Evolutionary conservation across 1,140 invertebrate species (phyloP).

Genomic region (Dreissena rostriformis): DNA sequence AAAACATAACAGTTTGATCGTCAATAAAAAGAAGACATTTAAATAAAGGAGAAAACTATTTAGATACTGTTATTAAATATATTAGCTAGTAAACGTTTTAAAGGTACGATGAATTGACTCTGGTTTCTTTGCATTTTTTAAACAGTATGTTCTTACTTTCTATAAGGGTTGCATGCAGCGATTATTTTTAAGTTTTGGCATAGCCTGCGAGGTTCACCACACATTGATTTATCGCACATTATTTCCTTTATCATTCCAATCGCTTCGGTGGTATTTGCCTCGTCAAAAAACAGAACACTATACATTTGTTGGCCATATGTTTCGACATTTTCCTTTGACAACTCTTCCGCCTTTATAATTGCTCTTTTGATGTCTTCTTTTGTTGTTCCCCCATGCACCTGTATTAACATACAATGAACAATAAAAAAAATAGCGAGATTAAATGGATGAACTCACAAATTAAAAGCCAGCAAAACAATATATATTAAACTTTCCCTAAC

Average conservation of each 20-base stretch:
- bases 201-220: conserved; percentile 58
- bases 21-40: neutral
- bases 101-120: too few relatives aligned
- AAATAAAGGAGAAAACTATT: too few relatives aligned
- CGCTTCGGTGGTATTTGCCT: conserved; percentile 76
- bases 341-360: conserved; percentile 61
- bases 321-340: conserved; percentile 62
- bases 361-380: conserved; percentile 64
- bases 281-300: conserved; percentile 76
- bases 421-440: too few relatives aligned
- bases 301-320: conserved; percentile 49
- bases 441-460: too few relatives aligned
- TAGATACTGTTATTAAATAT: too few relatives aligned
- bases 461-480: too few relatives aligned
- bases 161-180: conserved; percentile 76
- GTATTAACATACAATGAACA: too few relatives aligned
- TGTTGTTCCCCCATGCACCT: conserved; percentile 76
- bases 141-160: too few relatives aligned
- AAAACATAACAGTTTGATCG: neutral
- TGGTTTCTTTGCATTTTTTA: too few relatives aligned
- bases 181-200: conserved; percentile 69
- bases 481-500: too few relatives aligned
- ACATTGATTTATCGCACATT: conserved; percentile 74
- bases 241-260: conserved; percentile 77
- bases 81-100: too few relatives aligned